Evolutionary conservation across 2,888 invertebrate genomes (phyloP).

Genomic region (Eugnorisma glareosa): DNA sequence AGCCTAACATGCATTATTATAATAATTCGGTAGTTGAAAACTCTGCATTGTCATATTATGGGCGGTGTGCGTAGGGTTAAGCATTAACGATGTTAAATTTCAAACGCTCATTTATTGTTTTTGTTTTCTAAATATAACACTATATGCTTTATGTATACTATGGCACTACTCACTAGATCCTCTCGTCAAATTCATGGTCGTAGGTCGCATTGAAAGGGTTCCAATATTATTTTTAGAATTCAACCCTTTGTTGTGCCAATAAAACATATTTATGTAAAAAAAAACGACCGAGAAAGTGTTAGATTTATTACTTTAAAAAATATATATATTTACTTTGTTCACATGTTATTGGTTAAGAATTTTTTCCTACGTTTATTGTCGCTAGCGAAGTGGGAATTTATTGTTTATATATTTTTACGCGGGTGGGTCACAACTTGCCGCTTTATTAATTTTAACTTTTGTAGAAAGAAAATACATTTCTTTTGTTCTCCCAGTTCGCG

Average conservation of each 20-base stretch:
- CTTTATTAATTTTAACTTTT: conserved; percentile 71
- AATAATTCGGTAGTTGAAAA: conserved; percentile 70
- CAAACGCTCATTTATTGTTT: conserved; percentile 77
- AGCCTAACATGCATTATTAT: conserved; percentile 57
- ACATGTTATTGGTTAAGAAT: conserved; percentile 79
- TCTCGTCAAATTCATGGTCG: conserved; percentile 60
- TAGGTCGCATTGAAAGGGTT: conserved; percentile 64
- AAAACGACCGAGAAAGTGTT: conserved; percentile 61
- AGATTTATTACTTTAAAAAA: conserved; percentile 68
- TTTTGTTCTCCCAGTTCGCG: conserved; percentile 75
- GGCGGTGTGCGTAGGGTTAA: conserved; percentile 75
- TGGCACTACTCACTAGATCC: conserved; percentile 69
- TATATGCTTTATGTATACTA: conserved; percentile 73
- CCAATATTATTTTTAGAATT: conserved; percentile 61
- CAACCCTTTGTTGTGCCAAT: conserved; percentile 68
- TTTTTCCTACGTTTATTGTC: conserved; percentile 72
- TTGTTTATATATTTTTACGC: conserved; percentile 69
- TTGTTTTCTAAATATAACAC: conserved; percentile 73
- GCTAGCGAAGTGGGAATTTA: conserved; percentile 67
- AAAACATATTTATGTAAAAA: conserved; percentile 53
- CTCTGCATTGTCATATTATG: conserved; percentile 70
- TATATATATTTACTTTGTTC: conserved; percentile 77
- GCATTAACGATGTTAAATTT: conserved; percentile 76
- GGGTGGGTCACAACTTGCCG: conserved; percentile 58
- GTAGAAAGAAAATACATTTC: conserved; percentile 77